A percentile compares a stretch with the other conserved stretches of the same genome.
phyloP scores from a whole-genome alignment of 1,140 invertebrate genomes.

The Antheraea mylitta region DNA sequence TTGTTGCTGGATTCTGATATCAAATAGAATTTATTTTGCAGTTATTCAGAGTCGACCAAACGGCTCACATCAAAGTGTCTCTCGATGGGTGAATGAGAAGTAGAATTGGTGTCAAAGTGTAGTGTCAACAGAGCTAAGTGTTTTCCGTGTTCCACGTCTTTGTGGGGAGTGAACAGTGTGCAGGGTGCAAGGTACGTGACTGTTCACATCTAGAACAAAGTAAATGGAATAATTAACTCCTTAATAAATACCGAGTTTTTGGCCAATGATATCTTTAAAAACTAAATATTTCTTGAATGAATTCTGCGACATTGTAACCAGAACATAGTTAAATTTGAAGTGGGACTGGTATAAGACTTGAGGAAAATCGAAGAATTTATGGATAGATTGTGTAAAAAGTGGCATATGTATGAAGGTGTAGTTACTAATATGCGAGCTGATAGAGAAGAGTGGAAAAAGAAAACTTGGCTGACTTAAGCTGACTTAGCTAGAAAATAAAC shows the following conservation, averaged over 20 bases:
- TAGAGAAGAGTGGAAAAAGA: too few relatives aligned
- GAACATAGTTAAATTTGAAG: too few relatives aligned
- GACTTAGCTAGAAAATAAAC: too few relatives aligned
- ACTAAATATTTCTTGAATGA: not conserved
- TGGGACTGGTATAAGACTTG: too few relatives aligned
- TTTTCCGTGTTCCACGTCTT: constrained; percentile 67
- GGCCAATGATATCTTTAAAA: not conserved
- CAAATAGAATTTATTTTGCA: too few relatives aligned
- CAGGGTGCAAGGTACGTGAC: not conserved
- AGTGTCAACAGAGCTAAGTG: constrained; percentile 76
- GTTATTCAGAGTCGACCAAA: constrained; percentile 18
- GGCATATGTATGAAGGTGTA: too few relatives aligned
- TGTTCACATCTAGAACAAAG: not conserved
- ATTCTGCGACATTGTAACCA: too few relatives aligned
- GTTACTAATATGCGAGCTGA: too few relatives aligned
- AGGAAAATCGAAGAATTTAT: too few relatives aligned
- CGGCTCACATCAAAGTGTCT: constrained; percentile 38
- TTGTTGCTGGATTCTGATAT: not conserved
- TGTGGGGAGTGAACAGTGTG: constrained; percentile 41
- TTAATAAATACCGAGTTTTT: too few relatives aligned
- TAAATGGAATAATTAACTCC: not conserved
- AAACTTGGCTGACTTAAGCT: too few relatives aligned
- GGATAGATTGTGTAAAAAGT: too few relatives aligned
- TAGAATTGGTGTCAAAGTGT: constrained; percentile 67
- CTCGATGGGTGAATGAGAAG: constrained; percentile 40